These are phyloP conservation scores for Eulacestoma nigropectus DNA, from an alignment of 2,113 vertebrate species.

Conservation along the genomic window DNA sequence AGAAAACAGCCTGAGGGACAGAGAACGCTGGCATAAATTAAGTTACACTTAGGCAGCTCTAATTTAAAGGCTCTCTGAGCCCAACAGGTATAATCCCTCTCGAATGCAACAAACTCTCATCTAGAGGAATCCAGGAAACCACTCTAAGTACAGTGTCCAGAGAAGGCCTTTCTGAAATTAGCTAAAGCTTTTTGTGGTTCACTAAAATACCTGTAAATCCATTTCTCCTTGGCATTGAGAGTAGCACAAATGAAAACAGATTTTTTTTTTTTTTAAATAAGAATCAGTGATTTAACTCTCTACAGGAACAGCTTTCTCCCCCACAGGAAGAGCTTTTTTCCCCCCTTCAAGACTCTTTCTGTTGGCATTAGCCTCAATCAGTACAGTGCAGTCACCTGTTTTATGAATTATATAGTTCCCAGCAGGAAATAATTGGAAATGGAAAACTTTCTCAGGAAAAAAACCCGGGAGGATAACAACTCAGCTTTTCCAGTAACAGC, in stretches of 20 bases:
- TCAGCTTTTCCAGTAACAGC: neutral
- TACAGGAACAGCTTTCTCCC: neutral
- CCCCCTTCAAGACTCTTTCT: rapidly evolving
- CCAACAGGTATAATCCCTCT: neutral
- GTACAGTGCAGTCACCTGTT: neutral
- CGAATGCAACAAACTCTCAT: neutral
- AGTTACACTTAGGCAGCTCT: neutral
- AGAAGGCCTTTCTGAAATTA: neutral
- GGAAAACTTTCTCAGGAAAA: neutral
- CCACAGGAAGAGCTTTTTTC: neutral
- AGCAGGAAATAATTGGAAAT: neutral
- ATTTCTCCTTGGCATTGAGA: neutral
- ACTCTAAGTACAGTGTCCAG: neutral
- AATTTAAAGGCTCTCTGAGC: neutral
- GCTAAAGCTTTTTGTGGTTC: neutral
- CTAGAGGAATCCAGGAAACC: neutral
- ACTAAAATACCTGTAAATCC: neutral
- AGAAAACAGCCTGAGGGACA: neutral
- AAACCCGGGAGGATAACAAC: neutral
- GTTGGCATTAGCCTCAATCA: neutral
- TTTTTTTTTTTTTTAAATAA: neutral
- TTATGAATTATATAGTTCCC: neutral
- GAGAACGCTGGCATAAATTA: neutral
- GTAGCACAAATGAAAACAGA: neutral
- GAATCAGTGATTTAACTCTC: neutral